A percentile compares a stretch with the other conserved stretches of the same genome.
These are phyloP conservation scores for Castor canadensis DNA, from an alignment of 2,113 vertebrate genomes.

Conservation along the genomic window DNA sequence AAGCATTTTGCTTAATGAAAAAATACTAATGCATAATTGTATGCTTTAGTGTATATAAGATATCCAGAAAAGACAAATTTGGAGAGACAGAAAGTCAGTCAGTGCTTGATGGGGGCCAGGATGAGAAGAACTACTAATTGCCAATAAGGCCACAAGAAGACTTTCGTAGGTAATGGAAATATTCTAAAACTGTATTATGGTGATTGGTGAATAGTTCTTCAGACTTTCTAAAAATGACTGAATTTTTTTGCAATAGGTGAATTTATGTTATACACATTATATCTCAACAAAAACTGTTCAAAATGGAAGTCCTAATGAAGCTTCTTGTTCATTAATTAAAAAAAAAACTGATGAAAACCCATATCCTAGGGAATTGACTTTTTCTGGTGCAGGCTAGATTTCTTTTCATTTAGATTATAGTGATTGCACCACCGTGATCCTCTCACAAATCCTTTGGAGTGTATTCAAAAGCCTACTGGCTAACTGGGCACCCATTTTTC, in stretches of 20 bases:
- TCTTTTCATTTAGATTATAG: background rate
- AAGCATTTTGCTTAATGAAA: constrained; percentile 10
- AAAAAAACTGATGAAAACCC: constrained; percentile 2
- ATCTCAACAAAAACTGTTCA: background rate
- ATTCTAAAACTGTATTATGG: background rate
- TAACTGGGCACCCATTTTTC: background rate
- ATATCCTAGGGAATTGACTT: background rate
- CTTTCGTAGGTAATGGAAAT: background rate
- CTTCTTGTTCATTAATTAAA: background rate
- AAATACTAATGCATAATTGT: background rate
- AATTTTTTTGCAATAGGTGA: background rate
- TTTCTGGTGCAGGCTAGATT: background rate
- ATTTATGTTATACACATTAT: background rate
- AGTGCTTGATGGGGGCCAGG: background rate
- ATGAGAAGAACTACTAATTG: background rate
- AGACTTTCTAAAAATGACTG: background rate
- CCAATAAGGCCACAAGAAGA: background rate
- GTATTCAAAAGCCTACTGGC: background rate
- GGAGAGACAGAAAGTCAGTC: background rate
- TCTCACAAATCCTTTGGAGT: constrained; percentile 12
- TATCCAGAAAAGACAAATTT: background rate
- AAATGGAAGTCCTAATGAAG: background rate
- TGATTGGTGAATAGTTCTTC: background rate
- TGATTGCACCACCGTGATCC: background rate
- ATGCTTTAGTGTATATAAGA: background rate